phyloP scores from a whole-genome alignment of 2,113 vertebrate species.

The Carettochelys insculpta region DNA sequence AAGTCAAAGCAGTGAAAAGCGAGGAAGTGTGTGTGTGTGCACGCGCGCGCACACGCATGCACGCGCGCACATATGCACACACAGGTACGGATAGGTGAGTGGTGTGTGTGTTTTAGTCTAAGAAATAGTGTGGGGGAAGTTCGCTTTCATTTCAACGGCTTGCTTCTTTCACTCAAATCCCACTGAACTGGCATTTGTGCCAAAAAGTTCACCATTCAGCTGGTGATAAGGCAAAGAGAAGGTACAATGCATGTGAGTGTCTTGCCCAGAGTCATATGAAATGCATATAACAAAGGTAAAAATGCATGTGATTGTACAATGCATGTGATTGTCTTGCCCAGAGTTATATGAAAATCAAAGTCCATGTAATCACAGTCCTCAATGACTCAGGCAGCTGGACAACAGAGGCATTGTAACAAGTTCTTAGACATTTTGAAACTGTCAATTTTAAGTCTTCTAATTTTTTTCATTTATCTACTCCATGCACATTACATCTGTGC shows the following conservation, averaged over 20 bases:
- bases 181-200: background rate
- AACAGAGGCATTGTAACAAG: background rate
- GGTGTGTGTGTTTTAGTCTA: background rate
- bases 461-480: background rate
- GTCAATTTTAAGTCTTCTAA: background rate
- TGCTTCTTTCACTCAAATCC: background rate
- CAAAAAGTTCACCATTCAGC: background rate
- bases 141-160: background rate
- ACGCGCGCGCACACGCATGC: too few relatives aligned
- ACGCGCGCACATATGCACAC: too few relatives aligned
- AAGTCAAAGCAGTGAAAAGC: background rate
- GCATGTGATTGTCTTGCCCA: background rate
- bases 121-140: background rate
- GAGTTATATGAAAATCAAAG: background rate
- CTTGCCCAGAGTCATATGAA: background rate
- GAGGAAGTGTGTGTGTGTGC: background rate
- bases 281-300: too few relatives aligned
- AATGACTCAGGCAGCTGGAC: background rate
- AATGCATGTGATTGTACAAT: too few relatives aligned
- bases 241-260: background rate
- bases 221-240: background rate
- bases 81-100: too few relatives aligned
- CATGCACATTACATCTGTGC: background rate
- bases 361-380: background rate
- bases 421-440: background rate